Evolutionary conservation across 2,888 invertebrate species (phyloP).

Genomic region (Icerya purchasi): DNA sequence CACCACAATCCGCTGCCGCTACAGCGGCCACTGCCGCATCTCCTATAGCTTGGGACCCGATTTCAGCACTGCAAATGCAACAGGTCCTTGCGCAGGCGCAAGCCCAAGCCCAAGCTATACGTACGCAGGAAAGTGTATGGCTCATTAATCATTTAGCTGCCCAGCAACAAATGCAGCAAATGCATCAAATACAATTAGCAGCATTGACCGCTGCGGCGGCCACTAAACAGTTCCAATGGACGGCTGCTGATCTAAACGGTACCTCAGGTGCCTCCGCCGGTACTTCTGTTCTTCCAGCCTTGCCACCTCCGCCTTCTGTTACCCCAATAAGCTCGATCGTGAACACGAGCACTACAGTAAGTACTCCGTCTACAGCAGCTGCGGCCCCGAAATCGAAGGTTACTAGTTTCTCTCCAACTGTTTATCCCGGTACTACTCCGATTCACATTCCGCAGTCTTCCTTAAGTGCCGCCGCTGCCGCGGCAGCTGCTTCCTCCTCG

Average conservation of each 20-base stretch:
- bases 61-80: slow-evolving; percentile 13
- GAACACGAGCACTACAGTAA: slow-evolving; percentile 10
- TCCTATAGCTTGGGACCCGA: slow-evolving; percentile 16
- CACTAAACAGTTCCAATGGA: slow-evolving; percentile 7
- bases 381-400: slow-evolving; percentile 11
- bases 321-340: slow-evolving; percentile 8
- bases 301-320: neutral
- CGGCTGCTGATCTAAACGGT: slow-evolving; percentile 9
- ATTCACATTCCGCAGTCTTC: slow-evolving; percentile 14
- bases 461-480: slow-evolving; percentile 15
- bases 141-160: slow-evolving; percentile 15
- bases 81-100: slow-evolving; percentile 13
- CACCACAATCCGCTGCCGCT: slow-evolving; percentile 13
- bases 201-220: slow-evolving; percentile 11
- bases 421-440: slow-evolving; percentile 14
- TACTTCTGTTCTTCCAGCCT: neutral
- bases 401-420: slow-evolving; percentile 8
- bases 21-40: slow-evolving; percentile 17
- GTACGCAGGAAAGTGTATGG: slow-evolving; percentile 15
- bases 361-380: slow-evolving; percentile 4
- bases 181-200: slow-evolving; percentile 16
- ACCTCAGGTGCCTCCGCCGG: slow-evolving; percentile 5
- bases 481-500: slow-evolving; percentile 12
- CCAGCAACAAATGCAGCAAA: slow-evolving; percentile 17
- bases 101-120: slow-evolving; percentile 13